Conservation (phyloP, 2,113 vertebrate species). For the Melospiza melodia region DNA sequence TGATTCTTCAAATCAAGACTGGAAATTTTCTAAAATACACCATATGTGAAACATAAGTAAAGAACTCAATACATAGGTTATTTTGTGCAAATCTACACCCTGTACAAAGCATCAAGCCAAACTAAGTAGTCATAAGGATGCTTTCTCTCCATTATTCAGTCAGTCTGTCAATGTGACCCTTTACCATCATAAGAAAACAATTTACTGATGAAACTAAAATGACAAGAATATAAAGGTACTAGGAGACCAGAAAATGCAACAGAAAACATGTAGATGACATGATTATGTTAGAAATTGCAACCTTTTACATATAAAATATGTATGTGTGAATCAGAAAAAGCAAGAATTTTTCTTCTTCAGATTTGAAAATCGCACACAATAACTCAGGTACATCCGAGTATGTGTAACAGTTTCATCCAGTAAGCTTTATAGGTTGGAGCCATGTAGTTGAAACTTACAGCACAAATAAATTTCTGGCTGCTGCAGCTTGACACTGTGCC, state of each 20-base stretch:
- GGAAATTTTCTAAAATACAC: not conserved
- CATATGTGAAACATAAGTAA: not conserved
- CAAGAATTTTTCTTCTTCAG: not conserved
- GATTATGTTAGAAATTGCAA: not conserved
- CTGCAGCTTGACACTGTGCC: not conserved
- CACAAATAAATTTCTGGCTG: not conserved
- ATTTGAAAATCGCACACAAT: fast-evolving
- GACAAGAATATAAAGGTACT: not conserved
- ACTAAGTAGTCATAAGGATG: not conserved
- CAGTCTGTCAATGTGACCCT: not conserved
- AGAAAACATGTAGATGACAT: not conserved
- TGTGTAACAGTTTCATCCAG: not conserved
- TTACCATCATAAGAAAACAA: not conserved
- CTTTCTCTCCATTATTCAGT: not conserved
- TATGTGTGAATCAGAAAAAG: not conserved
- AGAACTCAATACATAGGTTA: not conserved
- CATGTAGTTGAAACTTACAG: not conserved
- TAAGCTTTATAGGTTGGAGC: not conserved
- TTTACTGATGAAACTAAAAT: not conserved
- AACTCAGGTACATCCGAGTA: not conserved
- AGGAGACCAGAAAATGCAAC: not conserved
- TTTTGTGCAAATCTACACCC: not conserved
- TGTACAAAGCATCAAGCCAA: not conserved
- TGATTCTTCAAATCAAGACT: not conserved
- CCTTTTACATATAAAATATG: fast-evolving